Conservation (phyloP, 2,888 invertebrate genomes). For the Amiota communis region DNA sequence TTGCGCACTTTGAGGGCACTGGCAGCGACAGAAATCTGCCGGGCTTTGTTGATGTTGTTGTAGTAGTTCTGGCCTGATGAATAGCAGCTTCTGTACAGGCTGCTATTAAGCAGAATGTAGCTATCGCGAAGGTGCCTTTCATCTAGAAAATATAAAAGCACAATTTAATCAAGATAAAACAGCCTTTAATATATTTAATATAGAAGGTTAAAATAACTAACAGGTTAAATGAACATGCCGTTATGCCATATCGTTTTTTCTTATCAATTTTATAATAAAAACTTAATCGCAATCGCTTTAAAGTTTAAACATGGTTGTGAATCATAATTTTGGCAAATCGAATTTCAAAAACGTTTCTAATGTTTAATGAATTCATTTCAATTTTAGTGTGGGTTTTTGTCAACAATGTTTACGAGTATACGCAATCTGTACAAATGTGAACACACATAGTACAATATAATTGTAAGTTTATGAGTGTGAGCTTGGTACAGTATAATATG, state of each 20-base stretch:
- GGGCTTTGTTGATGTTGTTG: slow-evolving; percentile 79
- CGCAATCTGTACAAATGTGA: slow-evolving; percentile 54
- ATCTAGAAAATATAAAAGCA: slow-evolving; percentile 75
- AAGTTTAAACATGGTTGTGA: too few species aligned
- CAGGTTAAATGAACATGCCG: background rate
- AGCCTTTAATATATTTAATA: background rate
- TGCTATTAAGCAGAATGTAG: slow-evolving; percentile 75
- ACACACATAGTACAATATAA: slow-evolving; percentile 13
- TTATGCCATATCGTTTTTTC: too few species aligned
- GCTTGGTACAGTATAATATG: slow-evolving; percentile 26
- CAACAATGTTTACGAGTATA: slow-evolving; percentile 54
- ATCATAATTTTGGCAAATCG: background rate
- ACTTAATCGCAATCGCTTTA: too few species aligned
- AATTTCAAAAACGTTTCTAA: background rate
- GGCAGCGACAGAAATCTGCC: slow-evolving; percentile 90
- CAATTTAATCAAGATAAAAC: background rate
- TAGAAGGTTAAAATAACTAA: slow-evolving; percentile 15
- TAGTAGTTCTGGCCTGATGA: slow-evolving; percentile 77
- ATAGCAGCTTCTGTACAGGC: slow-evolving; percentile 78
- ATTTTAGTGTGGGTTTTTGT: slow-evolving; percentile 17
- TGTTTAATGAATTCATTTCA: background rate
- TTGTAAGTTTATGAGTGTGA: slow-evolving; percentile 30
- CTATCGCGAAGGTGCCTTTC: slow-evolving; percentile 80
- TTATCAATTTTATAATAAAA: too few species aligned
- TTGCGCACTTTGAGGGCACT: slow-evolving; percentile 85